Base-by-base conservation (phyloP, 2,797 vertebrate species). In the Hydrocynus forskahlii region DNA sequence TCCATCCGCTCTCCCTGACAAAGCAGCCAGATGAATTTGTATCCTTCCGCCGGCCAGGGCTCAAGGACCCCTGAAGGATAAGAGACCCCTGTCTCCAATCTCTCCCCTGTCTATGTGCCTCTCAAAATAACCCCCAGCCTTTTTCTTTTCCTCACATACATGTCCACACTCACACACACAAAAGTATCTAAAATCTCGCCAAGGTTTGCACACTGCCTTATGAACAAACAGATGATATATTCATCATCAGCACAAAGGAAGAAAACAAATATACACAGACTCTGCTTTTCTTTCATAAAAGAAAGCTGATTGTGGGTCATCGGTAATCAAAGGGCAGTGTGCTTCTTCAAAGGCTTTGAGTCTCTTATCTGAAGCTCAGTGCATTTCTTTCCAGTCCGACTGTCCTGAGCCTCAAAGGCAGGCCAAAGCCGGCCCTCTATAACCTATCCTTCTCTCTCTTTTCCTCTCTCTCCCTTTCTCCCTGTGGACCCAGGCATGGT, bases 51-150 rank as follows among this genome's bases (percentile, higher is more conserved):
- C 86, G 89, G 87, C 84, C 88, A 87, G 87, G 88, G 89, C 88
- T 89, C 94, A 95, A 95, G 94, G 93, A 92, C 92, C 92, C 87
- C 91, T 94, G 92, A 95, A 95, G 94, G 94, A 94, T 92, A 94
- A 93, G 89, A 83, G 78, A 92, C 86, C 87, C 92, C 89, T 81
- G 83, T 85, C 88, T 90, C 88, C 90, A 85, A 89, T 92, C 81
- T 84, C 83, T 63, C 79, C 81, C 62, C 60, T 90, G 81, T 91
- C 90, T 89, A 87, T 83, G 89, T 86, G 82, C 83, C 85, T 81
- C 55, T 75, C 57, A 83, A 48, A 69, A 79, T 38, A 67, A 71
- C 88, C 85, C 73, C 81, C 38, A 45, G 16, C 8, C 68, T 23
- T 57, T 35, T 62, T 35, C 29, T 64, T 90, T 90, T 90, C 88